These are phyloP conservation scores for Hemichromis elongatus DNA, from an alignment of 2,113 vertebrate species.

Conservation along the genomic window DNA sequence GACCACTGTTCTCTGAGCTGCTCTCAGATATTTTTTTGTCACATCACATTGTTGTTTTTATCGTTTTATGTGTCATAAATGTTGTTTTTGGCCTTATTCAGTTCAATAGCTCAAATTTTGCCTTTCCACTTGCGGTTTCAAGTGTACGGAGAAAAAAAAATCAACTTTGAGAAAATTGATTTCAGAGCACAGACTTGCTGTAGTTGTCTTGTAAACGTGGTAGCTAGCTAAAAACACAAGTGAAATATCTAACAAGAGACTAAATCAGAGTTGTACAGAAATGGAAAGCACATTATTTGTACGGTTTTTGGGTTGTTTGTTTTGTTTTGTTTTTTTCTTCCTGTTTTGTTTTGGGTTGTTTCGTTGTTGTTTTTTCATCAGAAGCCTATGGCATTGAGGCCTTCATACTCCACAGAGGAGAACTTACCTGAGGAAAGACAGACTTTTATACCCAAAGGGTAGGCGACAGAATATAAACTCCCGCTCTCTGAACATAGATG, in stretches of 20 bases:
- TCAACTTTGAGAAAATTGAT: conserved; percentile 19
- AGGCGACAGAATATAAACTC: conserved; percentile 30
- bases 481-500: conserved; percentile 52
- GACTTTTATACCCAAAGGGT: conserved; percentile 64
- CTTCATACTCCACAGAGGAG: conserved; percentile 64
- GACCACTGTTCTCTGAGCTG: conserved; percentile 69
- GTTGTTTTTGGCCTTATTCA: conserved; percentile 43
- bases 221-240: conserved; percentile 40
- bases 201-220: conserved; percentile 53
- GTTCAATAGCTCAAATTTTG: conserved; percentile 45
- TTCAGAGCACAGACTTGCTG: conserved; percentile 47
- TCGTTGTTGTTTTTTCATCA: conserved; percentile 11
- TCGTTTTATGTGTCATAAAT: conserved; percentile 27
- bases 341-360: neutral
- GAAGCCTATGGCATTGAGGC: conserved; percentile 69
- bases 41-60: conserved; percentile 27
- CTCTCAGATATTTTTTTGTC: conserved; percentile 58
- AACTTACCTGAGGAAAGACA: conserved; percentile 52
- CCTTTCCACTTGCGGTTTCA: conserved; percentile 56
- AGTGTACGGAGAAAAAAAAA: conserved; percentile 5
- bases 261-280: conserved; percentile 68
- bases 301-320: neutral
- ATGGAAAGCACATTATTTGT: conserved; percentile 66
- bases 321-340: neutral
- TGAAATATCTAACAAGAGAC: conserved; percentile 38